Conservation (phyloP, 2,888 invertebrate species). For the Cataglyphis cursor region DNA sequence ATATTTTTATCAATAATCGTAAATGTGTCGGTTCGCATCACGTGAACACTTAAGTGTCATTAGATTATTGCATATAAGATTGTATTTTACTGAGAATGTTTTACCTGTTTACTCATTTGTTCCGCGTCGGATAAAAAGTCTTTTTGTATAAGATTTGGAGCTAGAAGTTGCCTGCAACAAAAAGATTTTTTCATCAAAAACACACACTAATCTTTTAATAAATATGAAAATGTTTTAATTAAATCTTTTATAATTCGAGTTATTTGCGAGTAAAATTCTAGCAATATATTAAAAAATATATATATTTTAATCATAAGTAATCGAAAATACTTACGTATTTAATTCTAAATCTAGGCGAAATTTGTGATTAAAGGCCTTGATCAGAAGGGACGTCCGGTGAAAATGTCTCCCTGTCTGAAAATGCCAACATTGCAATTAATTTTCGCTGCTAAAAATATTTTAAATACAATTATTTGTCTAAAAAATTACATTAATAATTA, state of each 20-base stretch:
- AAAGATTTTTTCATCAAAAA: neutral
- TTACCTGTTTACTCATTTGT: constrained; percentile 93
- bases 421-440: constrained; percentile 41
- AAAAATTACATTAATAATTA: constrained; percentile 21
- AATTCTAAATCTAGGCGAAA: constrained; percentile 98
- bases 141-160: constrained; percentile 96
- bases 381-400: constrained; percentile 97
- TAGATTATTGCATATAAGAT: constrained; percentile 12
- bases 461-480: constrained; percentile 23
- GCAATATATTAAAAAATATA: neutral
- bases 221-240: neutral
- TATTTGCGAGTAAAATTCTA: neutral
- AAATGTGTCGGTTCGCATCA: neutral
- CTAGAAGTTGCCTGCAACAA: constrained; percentile 95
- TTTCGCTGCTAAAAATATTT: neutral
- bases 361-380: constrained; percentile 98
- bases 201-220: neutral
- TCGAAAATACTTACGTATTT: constrained; percentile 94
- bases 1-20: constrained; percentile 5
- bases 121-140: constrained; percentile 95
- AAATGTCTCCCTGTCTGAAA: constrained; percentile 96
- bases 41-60: constrained; percentile 26
- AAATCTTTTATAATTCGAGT: neutral
- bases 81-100: constrained; percentile 71
- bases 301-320: neutral